Conservation (phyloP, 2,113 vertebrate species). For the Ovibos moschatus region DNA sequence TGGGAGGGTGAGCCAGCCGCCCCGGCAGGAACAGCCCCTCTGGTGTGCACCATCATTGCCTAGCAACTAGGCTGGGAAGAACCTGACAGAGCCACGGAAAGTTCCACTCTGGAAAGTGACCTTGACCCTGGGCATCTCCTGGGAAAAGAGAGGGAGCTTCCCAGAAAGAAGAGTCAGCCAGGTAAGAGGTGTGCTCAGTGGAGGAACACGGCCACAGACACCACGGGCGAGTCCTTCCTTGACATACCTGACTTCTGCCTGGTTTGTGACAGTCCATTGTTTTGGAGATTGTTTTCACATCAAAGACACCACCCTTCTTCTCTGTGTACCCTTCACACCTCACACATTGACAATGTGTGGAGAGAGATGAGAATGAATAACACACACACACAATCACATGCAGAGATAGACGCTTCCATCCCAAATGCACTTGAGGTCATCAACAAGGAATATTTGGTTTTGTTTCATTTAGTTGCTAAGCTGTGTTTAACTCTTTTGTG, state of each 20-base stretch:
- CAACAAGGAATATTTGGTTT: background rate
- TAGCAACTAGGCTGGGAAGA: conserved; percentile 78
- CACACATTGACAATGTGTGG: background rate
- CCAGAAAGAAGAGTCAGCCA: background rate
- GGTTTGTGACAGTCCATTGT: background rate
- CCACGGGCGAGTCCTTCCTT: background rate
- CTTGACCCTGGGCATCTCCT: background rate
- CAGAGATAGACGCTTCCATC: accelerated
- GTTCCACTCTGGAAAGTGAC: conserved; percentile 51
- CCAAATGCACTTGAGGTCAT: background rate
- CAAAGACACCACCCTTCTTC: background rate
- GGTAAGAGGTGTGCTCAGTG: background rate
- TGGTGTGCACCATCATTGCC: conserved; percentile 78
- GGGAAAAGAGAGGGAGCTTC: background rate
- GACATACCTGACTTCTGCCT: background rate
- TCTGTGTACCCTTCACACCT: background rate
- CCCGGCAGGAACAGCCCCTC: conserved; percentile 78
- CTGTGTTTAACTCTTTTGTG: background rate
- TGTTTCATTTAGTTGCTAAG: background rate
- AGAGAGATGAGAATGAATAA: background rate
- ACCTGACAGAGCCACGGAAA: conserved; percentile 19
- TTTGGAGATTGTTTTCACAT: background rate
- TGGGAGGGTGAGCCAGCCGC: conserved; percentile 78
- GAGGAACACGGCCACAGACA: background rate
- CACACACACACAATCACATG: background rate